A percentile compares a stretch with the other conserved stretches of the same genome.
Conservation (phyloP, 2,113 vertebrate species). For the Sciurus niger region DNA sequence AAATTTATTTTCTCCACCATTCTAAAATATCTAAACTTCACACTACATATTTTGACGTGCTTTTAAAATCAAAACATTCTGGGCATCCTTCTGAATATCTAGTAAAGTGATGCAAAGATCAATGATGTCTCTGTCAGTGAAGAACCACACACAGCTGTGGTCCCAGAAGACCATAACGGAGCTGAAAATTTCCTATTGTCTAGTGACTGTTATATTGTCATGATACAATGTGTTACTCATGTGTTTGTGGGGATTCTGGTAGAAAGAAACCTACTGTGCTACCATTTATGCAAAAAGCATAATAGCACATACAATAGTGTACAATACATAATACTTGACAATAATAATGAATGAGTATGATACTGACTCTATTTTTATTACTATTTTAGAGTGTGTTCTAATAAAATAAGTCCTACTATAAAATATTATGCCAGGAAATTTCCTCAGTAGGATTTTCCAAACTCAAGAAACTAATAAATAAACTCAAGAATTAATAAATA, state of each 20-base stretch:
- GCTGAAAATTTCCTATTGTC: background rate
- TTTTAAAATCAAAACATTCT: background rate
- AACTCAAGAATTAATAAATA: too few relatives aligned
- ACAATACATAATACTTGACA: background rate
- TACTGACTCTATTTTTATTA: background rate
- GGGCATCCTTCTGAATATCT: background rate
- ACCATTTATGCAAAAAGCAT: background rate
- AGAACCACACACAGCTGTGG: background rate
- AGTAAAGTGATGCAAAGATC: background rate
- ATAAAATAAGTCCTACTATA: background rate
- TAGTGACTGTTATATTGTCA: background rate
- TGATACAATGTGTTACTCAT: background rate
- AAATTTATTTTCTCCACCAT: background rate
- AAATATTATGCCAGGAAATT: background rate
- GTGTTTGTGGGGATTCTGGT: background rate
- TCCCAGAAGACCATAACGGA: background rate
- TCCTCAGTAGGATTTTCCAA: too few relatives aligned
- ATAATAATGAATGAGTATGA: background rate
- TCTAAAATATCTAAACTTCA: slow-evolving; percentile 45
- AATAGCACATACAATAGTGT: background rate
- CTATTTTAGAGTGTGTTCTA: background rate
- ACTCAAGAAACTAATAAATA: too few relatives aligned
- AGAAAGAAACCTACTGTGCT: background rate
- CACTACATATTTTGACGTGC: background rate
- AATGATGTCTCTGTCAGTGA: background rate